phyloP scores from a whole-genome alignment of 2,888 invertebrate genomes.

The Volucella zonaria region DNA sequence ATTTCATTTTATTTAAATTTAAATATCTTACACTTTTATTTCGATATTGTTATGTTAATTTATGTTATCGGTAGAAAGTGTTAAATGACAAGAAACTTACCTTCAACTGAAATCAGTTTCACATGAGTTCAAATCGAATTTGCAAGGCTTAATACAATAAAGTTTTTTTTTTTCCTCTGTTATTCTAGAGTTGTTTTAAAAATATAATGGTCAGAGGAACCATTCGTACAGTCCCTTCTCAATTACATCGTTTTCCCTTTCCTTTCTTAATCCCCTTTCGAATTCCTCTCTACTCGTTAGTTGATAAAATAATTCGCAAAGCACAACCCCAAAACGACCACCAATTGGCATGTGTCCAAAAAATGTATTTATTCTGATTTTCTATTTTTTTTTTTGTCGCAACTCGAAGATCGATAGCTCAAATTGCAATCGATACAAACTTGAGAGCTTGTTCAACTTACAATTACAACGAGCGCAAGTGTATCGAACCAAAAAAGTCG shows the following conservation, averaged over 20 bases:
- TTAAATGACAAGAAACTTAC: too few relatives aligned
- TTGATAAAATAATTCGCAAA: constrained; percentile 44
- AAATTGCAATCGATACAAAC: constrained; percentile 49
- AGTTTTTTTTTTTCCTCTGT: too few relatives aligned
- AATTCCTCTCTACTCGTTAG: not conserved
- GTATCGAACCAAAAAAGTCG: not conserved
- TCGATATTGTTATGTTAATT: not conserved
- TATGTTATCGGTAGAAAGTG: not conserved
- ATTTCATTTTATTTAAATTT: not conserved
- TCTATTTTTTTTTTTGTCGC: constrained; percentile 40
- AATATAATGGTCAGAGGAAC: constrained; percentile 21
- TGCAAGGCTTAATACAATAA: too few relatives aligned
- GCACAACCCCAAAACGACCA: not conserved
- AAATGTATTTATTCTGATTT: too few relatives aligned
- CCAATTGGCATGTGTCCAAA: constrained; percentile 55
- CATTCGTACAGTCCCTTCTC: not conserved
- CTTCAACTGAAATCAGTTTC: too few relatives aligned
- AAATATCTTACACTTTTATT: not conserved
- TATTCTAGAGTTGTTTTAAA: constrained; percentile 33
- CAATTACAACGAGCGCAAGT: constrained; percentile 11
- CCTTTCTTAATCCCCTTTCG: not conserved
- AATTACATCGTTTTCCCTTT: constrained; percentile 31
- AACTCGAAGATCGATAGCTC: constrained; percentile 69
- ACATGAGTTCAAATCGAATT: too few relatives aligned
- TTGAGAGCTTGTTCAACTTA: not conserved